phyloP scores from a whole-genome alignment of 1,140 invertebrate genomes.

The Drosophila ohnishii region DNA sequence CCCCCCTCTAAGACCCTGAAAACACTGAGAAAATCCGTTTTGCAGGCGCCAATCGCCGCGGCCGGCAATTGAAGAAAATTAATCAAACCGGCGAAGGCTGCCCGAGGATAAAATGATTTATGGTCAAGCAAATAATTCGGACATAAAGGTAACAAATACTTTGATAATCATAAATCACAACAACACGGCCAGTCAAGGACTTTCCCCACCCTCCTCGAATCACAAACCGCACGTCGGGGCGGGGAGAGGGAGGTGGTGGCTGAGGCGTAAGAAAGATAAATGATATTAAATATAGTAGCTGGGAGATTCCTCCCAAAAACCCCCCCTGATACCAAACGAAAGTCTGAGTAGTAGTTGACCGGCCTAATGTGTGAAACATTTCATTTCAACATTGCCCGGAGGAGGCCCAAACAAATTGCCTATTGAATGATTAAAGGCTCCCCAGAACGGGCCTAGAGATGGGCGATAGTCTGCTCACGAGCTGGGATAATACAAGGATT shows the following conservation, averaged over 20 bases:
- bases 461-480: background rate
- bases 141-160: slow-evolving; percentile 81
- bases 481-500: background rate
- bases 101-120: slow-evolving; percentile 67
- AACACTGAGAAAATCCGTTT: background rate
- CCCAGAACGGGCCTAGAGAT: slow-evolving; percentile 10
- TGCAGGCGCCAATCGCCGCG: slow-evolving; percentile 51
- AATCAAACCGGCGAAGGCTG: slow-evolving; percentile 64
- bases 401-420: slow-evolving; percentile 71
- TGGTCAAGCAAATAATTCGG: slow-evolving; percentile 77
- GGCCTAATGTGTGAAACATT: slow-evolving; percentile 74
- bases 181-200: slow-evolving; percentile 21
- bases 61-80: slow-evolving; percentile 74
- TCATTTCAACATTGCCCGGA: slow-evolving; percentile 59
- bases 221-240: slow-evolving; percentile 66
- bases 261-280: slow-evolving; percentile 73
- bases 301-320: slow-evolving; percentile 28
- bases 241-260: background rate
- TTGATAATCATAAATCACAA: slow-evolving; percentile 81
- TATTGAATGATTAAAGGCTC: slow-evolving; percentile 77
- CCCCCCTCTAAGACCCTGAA: background rate
- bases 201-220: slow-evolving; percentile 12
- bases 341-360: slow-evolving; percentile 44
- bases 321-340: background rate
- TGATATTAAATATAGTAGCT: slow-evolving; percentile 76